Conservation (phyloP, 2,797 vertebrate genomes). For the Serranus cabrilla region DNA sequence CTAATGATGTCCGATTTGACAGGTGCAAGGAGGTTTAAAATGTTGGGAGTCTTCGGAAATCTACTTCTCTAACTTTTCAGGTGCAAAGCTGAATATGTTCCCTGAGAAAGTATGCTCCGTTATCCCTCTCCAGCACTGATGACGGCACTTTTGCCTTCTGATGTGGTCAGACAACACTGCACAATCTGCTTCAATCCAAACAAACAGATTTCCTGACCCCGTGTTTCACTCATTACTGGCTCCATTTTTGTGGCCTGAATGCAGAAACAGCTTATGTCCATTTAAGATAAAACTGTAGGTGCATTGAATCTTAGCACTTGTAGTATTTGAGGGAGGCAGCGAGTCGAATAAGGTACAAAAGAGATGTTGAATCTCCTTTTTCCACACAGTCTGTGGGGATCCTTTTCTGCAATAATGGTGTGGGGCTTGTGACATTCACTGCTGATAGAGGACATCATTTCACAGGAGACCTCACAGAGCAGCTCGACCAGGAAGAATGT, state of each 20-base stretch:
- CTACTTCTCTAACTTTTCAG: background rate
- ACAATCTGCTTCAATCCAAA: background rate
- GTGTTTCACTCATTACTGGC: background rate
- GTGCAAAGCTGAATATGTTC: background rate
- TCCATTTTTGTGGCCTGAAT: background rate
- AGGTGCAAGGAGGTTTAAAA: background rate
- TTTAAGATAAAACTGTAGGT: conserved; percentile 21
- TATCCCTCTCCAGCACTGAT: background rate
- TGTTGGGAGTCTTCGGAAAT: background rate
- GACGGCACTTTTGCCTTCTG: background rate
- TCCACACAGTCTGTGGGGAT: conserved; percentile 75
- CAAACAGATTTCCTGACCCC: background rate
- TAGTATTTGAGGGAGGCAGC: conserved; percentile 18
- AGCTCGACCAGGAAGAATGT: conserved; percentile 80
- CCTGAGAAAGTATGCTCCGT: background rate
- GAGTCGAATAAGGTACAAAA: conserved; percentile 40
- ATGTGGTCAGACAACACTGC: no score
- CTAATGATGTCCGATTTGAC: background rate
- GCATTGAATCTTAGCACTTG: conserved; percentile 24
- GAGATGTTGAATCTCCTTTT: conserved; percentile 58
- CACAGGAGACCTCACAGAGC: conserved; percentile 87
- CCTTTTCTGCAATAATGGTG: conserved; percentile 76
- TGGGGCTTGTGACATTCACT: conserved; percentile 85
- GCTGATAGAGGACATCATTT: conserved; percentile 88
- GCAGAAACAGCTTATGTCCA: background rate